Percentiles rank a stretch among this genome's conserved stretches.
Evolutionary conservation across 1,140 invertebrate genomes (phyloP).

Genomic region (Drosophila littoralis): DNA sequence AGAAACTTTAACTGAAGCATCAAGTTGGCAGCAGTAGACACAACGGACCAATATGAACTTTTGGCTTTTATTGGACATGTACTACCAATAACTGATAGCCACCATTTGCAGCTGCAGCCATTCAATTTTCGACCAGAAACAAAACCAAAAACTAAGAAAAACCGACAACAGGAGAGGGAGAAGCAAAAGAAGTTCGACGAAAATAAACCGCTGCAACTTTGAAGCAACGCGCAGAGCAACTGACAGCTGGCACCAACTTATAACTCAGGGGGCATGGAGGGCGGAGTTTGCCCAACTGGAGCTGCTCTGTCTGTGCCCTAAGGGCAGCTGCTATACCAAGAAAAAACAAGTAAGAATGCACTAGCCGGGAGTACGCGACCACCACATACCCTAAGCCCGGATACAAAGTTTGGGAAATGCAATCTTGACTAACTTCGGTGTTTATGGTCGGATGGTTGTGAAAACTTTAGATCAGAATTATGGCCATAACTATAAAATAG

Average conservation of each 20-base stretch:
- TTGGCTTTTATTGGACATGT: constrained; percentile 53
- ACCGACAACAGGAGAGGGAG: background rate
- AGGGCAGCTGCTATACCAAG: constrained; percentile 54
- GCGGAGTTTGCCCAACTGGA: constrained; percentile 2
- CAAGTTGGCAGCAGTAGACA: constrained; percentile 16
- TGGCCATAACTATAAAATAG: too few species aligned
- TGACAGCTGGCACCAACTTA: constrained; percentile 80
- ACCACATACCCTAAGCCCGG: too few species aligned
- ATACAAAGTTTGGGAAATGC: too few species aligned
- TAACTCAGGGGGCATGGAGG: constrained; percentile 34
- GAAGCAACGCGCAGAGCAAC: constrained; percentile 54
- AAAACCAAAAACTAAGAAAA: constrained; percentile 4
- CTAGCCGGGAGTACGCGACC: too few species aligned
- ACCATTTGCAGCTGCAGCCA: constrained; percentile 39
- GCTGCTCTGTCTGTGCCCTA: constrained; percentile 48
- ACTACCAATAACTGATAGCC: constrained; percentile 49
- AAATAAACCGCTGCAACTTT: constrained; percentile 58
- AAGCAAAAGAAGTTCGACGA: background rate
- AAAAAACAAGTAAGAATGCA: background rate
- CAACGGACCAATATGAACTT: constrained; percentile 25
- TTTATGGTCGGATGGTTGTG: too few species aligned
- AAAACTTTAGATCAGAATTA: too few species aligned
- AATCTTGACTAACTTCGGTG: too few species aligned
- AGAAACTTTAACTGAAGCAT: constrained; percentile 15
- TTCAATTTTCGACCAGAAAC: constrained; percentile 33